Percentiles rank a stretch among this genome's conserved stretches.
Conservation (phyloP, 2,797 vertebrate genomes). For the Hephaestus fuliginosus region DNA sequence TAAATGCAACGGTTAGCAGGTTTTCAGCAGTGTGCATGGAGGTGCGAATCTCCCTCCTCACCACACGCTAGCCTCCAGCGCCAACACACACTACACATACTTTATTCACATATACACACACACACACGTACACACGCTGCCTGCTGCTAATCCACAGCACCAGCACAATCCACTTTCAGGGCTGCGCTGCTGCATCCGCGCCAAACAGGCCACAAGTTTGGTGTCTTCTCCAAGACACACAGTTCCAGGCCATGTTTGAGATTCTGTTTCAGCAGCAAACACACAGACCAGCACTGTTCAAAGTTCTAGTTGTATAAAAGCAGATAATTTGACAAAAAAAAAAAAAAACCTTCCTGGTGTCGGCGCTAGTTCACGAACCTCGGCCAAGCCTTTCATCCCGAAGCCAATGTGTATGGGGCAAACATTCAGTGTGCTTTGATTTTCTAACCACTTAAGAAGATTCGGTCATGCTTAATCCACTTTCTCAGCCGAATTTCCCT, state of each 20-base stretch:
- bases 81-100: slow-evolving; percentile 67
- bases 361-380: slow-evolving; percentile 72
- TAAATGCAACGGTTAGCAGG: slow-evolving; percentile 83
- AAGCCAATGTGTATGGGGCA: slow-evolving; percentile 81
- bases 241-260: slow-evolving; percentile 73
- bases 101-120: slow-evolving; percentile 40
- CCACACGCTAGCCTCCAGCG: slow-evolving; percentile 78
- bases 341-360: slow-evolving; percentile 71
- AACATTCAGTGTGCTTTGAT: slow-evolving; percentile 80
- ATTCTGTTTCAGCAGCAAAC: slow-evolving; percentile 70
- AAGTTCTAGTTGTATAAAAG: slow-evolving; percentile 73
- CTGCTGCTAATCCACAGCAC: slow-evolving; percentile 77
- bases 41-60: slow-evolving; percentile 80
- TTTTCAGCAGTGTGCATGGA: slow-evolving; percentile 78
- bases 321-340: slow-evolving; percentile 74
- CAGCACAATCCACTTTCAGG: slow-evolving; percentile 82
- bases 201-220: slow-evolving; percentile 81
- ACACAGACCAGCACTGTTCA: slow-evolving; percentile 68
- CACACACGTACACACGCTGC: slow-evolving; percentile 43
- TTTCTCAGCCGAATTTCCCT: slow-evolving; percentile 79
- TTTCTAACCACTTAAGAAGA: slow-evolving; percentile 82
- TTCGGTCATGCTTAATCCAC: slow-evolving; percentile 82
- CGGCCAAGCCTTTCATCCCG: slow-evolving; percentile 84
- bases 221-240: slow-evolving; percentile 73
- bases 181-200: slow-evolving; percentile 61